Percentiles rank a stretch among this genome's conserved stretches.
Conservation (phyloP, 2,113 vertebrate species). For the Coturnix japonica region DNA sequence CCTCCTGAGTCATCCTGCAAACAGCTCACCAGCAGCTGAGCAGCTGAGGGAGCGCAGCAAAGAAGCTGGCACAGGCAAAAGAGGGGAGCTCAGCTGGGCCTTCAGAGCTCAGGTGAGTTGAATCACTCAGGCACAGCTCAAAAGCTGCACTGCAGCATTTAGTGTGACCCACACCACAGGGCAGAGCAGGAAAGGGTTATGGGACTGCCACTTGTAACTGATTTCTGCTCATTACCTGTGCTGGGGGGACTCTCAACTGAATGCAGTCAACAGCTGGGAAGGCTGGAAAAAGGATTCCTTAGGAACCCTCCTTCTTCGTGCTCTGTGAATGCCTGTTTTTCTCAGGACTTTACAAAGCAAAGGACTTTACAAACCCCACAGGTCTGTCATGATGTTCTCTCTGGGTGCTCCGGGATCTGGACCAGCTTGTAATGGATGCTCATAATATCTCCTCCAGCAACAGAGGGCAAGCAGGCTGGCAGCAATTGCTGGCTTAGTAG, state of each 20-base stretch:
- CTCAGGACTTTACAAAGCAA: background rate
- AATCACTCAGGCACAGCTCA: background rate
- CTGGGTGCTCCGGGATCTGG: background rate
- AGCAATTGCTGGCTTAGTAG: background rate
- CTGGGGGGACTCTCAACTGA: background rate
- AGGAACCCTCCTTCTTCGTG: background rate
- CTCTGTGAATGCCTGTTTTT: background rate
- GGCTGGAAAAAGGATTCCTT: background rate
- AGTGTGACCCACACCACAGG: background rate
- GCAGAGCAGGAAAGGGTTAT: background rate
- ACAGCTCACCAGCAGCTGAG: background rate
- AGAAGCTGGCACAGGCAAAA: background rate
- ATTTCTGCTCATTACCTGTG: background rate
- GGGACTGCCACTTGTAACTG: background rate
- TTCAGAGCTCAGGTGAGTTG: background rate
- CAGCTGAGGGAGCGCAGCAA: background rate
- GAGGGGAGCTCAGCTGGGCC: background rate
- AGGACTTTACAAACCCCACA: background rate
- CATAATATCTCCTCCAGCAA: background rate
- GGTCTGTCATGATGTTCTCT: background rate
- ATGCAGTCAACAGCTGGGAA: background rate
- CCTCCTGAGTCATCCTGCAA: background rate
- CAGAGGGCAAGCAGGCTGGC: background rate
- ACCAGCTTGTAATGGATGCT: background rate
- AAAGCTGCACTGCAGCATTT: background rate